A percentile compares a stretch with the other conserved stretches of the same genome.
Conservation (phyloP, 2,888 invertebrate genomes). For the Cremastinae sp. region DNA sequence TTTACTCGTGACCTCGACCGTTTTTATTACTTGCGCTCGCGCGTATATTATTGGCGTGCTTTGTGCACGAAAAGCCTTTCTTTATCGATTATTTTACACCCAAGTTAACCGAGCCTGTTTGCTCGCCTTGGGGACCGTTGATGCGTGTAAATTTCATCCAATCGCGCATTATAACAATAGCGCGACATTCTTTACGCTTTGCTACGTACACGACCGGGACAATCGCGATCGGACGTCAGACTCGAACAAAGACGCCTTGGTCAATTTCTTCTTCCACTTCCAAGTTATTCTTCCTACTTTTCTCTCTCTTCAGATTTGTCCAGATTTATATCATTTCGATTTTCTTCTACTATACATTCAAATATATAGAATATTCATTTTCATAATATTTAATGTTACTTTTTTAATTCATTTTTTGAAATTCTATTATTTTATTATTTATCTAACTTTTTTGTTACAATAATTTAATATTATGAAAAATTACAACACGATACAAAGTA, state of each 20-base stretch:
- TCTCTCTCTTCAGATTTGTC: neutral
- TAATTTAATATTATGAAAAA: no score
- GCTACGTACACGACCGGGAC: neutral
- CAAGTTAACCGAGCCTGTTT: conserved; percentile 42
- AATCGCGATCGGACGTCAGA: neutral
- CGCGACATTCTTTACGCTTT: conserved; percentile 34
- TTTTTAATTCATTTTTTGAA: no score
- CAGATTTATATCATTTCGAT: no score
- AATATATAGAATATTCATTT: no score
- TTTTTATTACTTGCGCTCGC: conserved; percentile 48
- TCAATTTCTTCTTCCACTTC: neutral
- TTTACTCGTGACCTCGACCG: conserved; percentile 46
- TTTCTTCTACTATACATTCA: no score
- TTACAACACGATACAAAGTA: no score
- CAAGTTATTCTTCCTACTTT: conserved; percentile 8
- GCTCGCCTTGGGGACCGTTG: conserved; percentile 48
- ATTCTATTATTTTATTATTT: no score
- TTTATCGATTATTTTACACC: conserved; percentile 59
- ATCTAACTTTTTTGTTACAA: no score
- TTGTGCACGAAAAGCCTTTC: conserved; percentile 59
- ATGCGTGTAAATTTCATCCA: conserved; percentile 55
- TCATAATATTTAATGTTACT: no score
- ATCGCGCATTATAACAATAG: conserved; percentile 34
- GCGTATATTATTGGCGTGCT: conserved; percentile 10
- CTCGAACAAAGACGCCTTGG: neutral